Evolutionary conservation across 2,797 vertebrate genomes (phyloP).

Genomic region (Alca torda): DNA sequence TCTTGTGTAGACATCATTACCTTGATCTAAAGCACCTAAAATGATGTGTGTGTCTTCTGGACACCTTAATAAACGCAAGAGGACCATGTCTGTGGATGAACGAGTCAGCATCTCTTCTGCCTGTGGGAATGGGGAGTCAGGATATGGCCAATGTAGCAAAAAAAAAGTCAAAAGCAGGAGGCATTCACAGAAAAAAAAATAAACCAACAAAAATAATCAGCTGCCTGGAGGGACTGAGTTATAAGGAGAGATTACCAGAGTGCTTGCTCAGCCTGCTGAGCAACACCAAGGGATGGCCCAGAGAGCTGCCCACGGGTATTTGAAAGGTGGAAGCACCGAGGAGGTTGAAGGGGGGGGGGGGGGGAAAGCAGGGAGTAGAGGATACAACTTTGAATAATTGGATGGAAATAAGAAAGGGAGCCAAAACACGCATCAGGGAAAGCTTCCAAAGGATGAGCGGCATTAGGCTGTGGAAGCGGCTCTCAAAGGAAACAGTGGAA

Average conservation of each 20-base stretch:
- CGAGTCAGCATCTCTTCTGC: neutral
- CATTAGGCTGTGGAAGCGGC: neutral
- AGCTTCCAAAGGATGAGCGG: slow-evolving; percentile 30
- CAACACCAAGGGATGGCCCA: neutral
- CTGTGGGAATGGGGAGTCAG: neutral
- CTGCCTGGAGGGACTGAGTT: neutral
- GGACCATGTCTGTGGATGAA: neutral
- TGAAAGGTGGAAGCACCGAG: neutral
- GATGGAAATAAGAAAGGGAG: neutral
- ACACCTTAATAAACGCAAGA: neutral
- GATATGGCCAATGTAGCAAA: neutral
- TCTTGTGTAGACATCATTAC: neutral
- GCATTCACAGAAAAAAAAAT: neutral
- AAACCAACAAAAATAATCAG: neutral
- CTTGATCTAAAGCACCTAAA: neutral
- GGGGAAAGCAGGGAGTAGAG: neutral
- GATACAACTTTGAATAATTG: neutral
- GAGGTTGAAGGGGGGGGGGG: neutral
- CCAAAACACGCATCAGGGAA: neutral
- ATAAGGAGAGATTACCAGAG: neutral
- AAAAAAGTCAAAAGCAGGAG: neutral
- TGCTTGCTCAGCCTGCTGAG: neutral
- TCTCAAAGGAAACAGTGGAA: slow-evolving; percentile 53
- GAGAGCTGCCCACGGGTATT: neutral
- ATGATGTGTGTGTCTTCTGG: neutral